phyloP scores from a whole-genome alignment of 2,113 vertebrate species.

The Osmerus eperlanus region DNA sequence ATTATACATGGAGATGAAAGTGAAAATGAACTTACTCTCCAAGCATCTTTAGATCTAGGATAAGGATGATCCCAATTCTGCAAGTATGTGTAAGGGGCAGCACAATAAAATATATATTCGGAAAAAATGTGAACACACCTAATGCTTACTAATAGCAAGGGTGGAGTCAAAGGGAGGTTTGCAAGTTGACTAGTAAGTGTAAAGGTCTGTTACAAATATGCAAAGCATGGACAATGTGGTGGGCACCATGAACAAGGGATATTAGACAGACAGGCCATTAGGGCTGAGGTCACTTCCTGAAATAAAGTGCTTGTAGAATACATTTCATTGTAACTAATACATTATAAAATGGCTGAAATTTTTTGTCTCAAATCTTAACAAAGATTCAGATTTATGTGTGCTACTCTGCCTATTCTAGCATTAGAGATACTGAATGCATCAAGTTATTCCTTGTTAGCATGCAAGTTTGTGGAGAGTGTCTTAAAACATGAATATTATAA shows the following conservation, averaged over 20 bases:
- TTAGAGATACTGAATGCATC: no score
- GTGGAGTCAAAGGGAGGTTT: not conserved
- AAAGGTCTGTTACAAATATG: not conserved
- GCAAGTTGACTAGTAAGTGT: not conserved
- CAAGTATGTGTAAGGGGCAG: conserved; percentile 53
- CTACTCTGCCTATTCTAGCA: no score
- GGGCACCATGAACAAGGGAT: not conserved
- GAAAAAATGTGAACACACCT: not conserved
- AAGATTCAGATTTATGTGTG: no score
- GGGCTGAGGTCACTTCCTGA: not conserved
- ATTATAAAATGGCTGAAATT: no score
- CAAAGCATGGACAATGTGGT: not conserved
- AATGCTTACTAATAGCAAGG: not conserved
- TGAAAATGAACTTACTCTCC: conserved; percentile 77
- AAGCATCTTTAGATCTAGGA: conserved; percentile 81
- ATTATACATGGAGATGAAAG: conserved; percentile 37
- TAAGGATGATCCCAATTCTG: conserved; percentile 81
- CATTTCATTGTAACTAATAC: no score
- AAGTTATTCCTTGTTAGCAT: no score
- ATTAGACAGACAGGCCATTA: not conserved
- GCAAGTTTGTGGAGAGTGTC: no score
- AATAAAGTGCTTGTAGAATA: no score
- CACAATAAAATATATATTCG: conserved; percentile 43
- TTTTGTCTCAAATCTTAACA: no score
- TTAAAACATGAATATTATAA: no score